Conservation (phyloP, 1,140 invertebrate species). For the Adelges cooleyi region DNA sequence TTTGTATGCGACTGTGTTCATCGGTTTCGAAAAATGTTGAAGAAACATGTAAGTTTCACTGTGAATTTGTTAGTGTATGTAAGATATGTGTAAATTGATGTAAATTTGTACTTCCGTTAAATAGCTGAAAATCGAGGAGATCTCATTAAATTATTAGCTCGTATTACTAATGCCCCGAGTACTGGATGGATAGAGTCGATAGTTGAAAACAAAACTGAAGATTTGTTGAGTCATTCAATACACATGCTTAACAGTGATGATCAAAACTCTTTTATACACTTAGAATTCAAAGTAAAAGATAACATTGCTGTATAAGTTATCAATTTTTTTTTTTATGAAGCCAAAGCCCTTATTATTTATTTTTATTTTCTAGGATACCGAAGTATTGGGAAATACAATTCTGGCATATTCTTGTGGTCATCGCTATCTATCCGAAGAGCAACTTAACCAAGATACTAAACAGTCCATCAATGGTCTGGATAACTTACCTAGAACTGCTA, state of each 20-base stretch:
- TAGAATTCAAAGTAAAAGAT: slow-evolving; percentile 14
- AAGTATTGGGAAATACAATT: neutral
- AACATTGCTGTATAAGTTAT: no score
- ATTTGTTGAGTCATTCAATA: slow-evolving; percentile 1
- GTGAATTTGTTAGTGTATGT: no score
- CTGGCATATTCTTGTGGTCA: slow-evolving; percentile 19
- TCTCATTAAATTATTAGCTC: neutral
- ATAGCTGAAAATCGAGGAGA: slow-evolving; percentile 18
- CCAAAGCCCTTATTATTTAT: no score
- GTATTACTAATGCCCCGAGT: slow-evolving; percentile 22
- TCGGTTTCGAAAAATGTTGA: slow-evolving; percentile 3
- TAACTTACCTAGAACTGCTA: slow-evolving; percentile 1
- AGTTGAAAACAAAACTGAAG: neutral
- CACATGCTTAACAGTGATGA: neutral
- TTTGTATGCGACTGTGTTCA: slow-evolving; percentile 10
- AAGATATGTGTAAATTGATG: neutral
- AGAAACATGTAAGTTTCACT: neutral
- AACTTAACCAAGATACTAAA: slow-evolving; percentile 10
- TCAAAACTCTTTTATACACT: slow-evolving; percentile 6
- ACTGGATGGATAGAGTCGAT: slow-evolving; percentile 9
- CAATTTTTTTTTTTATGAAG: neutral
- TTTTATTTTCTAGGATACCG: slow-evolving; percentile 5
- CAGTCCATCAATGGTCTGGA: neutral
- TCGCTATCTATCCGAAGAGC: slow-evolving; percentile 12
- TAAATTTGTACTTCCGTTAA: neutral